phyloP scores from a whole-genome alignment of 1,140 invertebrate species.

The Drosophila prosaltans region DNA sequence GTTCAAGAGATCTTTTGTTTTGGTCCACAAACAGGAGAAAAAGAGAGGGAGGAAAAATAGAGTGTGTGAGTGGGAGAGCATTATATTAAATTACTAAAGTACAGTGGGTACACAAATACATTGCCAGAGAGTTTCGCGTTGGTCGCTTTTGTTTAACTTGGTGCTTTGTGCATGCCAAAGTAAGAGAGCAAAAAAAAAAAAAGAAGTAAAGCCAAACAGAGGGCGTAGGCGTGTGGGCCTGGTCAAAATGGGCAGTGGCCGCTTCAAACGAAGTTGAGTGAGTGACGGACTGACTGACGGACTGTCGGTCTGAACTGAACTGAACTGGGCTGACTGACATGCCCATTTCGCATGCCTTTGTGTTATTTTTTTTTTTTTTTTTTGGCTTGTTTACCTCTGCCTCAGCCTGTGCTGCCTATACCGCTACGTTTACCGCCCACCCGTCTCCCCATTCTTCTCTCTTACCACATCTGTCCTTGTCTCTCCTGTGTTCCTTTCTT shows the following conservation, averaged over 20 bases:
- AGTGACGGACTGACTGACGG: constrained; percentile 53
- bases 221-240: constrained; percentile 42
- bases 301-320: constrained; percentile 20
- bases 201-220: not conserved
- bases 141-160: constrained; percentile 61
- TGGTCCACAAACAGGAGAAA: constrained; percentile 22
- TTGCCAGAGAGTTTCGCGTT: constrained; percentile 19
- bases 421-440: not conserved
- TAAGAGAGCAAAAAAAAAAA: constrained; percentile 29
- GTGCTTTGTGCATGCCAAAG: constrained; percentile 74
- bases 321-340: constrained; percentile 53
- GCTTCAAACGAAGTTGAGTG: constrained; percentile 47
- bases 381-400: constrained; percentile 52
- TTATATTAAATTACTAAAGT: constrained; percentile 56
- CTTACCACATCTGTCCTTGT: constrained; percentile 25
- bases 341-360: constrained; percentile 71
- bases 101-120: constrained; percentile 37
- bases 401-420: constrained; percentile 10
- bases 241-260: constrained; percentile 50
- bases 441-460: not conserved
- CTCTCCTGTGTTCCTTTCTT: constrained; percentile 52
- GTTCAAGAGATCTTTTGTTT: constrained; percentile 47
- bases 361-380: constrained; percentile 29
- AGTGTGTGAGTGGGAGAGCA: constrained; percentile 1
- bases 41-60: not conserved